Evolutionary conservation across 2,113 vertebrate species (phyloP).

Genomic region (Circaetus cinerascens): DNA sequence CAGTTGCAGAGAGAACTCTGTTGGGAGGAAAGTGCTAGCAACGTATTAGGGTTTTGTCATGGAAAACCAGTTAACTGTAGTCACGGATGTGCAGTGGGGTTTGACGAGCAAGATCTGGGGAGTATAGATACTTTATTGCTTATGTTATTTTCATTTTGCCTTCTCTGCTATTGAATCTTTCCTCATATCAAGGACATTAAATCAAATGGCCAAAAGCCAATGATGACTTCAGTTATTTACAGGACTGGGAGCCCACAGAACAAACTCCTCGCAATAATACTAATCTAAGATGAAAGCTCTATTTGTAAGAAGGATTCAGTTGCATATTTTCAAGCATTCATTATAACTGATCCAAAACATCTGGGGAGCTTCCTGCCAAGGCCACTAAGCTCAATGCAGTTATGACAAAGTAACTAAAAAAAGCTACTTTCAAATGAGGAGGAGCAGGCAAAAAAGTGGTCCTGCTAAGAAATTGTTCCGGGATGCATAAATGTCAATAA

Average conservation of each 20-base stretch:
- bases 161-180: background rate
- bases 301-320: background rate
- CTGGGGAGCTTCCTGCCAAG: background rate
- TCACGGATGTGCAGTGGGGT: background rate
- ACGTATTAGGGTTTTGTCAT: accelerated
- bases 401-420: background rate
- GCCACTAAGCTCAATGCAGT: background rate
- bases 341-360: conserved; percentile 16
- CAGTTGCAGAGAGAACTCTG: background rate
- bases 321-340: background rate
- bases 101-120: accelerated
- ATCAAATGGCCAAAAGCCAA: background rate
- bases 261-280: background rate
- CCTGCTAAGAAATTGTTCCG: background rate
- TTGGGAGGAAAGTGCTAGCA: background rate
- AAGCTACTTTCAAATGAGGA: background rate
- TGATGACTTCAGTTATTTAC: conserved; percentile 2
- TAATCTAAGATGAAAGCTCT: conserved; percentile 17
- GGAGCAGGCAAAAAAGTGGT: background rate
- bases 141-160: background rate
- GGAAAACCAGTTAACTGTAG: background rate
- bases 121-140: background rate
- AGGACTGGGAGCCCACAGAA: background rate
- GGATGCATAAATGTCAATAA: background rate
- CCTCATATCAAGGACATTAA: background rate